A percentile compares a stretch with the other conserved stretches of the same genome.
Conservation (phyloP, 2,888 invertebrate species). For the Nowickia ferox region DNA sequence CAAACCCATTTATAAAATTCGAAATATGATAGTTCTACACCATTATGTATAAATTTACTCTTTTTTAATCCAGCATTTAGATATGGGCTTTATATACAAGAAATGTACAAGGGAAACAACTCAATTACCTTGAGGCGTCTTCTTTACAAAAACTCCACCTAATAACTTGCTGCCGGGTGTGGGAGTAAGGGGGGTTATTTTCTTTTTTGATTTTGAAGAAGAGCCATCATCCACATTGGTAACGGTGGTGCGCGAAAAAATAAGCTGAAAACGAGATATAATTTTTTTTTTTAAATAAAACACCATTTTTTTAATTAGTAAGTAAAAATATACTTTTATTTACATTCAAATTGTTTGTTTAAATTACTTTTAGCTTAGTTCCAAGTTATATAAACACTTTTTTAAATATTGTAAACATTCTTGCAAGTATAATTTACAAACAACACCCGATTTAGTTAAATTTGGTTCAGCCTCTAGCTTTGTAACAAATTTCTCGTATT, state of each 20-base stretch:
- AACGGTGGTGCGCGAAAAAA: conserved; percentile 75
- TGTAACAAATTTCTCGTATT: conserved; percentile 76
- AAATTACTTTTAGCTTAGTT: not conserved
- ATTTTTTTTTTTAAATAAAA: conserved; percentile 57
- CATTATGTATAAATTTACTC: conserved; percentile 4
- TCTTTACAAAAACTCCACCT: conserved; percentile 82
- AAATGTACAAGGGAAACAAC: conserved; percentile 3
- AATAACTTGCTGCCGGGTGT: conserved; percentile 80
- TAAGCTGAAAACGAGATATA: conserved; percentile 76
- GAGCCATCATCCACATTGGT: conserved; percentile 71
- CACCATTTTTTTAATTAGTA: conserved; percentile 8
- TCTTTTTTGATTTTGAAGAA: conserved; percentile 73
- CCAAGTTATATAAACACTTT: conserved; percentile 49
- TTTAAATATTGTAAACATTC: conserved; percentile 76
- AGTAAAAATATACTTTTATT: conserved; percentile 18
- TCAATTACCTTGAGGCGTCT: conserved; percentile 78
- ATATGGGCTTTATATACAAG: not conserved
- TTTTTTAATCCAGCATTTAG: conserved; percentile 31
- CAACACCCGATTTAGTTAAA: conserved; percentile 77
- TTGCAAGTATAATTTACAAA: conserved; percentile 76
- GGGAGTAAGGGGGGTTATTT: conserved; percentile 78
- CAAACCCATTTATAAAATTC: conserved; percentile 43
- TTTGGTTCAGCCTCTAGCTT: conserved; percentile 74
- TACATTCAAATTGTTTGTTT: conserved; percentile 21
- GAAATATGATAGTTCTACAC: not conserved